Evolutionary conservation across 2,888 invertebrate species (phyloP).

Genomic region (Dynastes grantii): DNA sequence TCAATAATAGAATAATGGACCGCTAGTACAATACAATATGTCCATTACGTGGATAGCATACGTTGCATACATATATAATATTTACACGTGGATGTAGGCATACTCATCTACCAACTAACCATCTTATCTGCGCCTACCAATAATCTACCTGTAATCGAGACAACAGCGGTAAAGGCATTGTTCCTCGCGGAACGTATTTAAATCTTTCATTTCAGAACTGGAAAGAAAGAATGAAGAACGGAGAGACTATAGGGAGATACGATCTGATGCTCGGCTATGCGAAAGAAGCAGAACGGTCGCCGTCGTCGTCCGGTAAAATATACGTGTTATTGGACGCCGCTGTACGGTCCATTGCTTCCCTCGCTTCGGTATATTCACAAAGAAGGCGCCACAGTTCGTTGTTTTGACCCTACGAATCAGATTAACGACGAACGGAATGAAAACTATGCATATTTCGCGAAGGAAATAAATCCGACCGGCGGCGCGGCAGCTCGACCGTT

Average conservation of each 20-base stretch:
- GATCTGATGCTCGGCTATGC: background rate
- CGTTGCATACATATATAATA: no score
- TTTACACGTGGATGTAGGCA: no score
- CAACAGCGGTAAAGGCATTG: background rate
- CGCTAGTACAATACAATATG: no score
- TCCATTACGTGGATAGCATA: no score
- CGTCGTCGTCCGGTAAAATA: no score
- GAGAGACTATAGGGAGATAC: background rate
- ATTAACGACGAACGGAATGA: background rate
- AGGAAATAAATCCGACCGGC: no score
- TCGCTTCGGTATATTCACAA: background rate
- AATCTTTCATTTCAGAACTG: background rate
- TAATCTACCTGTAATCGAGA: background rate
- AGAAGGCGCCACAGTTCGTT: constrained; percentile 4
- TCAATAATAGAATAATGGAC: no score
- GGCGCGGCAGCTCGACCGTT: no score
- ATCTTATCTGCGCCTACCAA: no score
- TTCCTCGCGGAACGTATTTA: constrained; percentile 2
- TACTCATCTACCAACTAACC: no score
- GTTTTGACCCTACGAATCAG: background rate
- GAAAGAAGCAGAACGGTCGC: no score
- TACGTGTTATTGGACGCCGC: background rate
- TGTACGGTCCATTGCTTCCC: background rate
- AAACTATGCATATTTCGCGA: no score
- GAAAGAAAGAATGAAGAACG: background rate